Evolutionary conservation across 2,797 vertebrate genomes (phyloP).

Genomic region (Lepidocolaptes lacrymiger): DNA sequence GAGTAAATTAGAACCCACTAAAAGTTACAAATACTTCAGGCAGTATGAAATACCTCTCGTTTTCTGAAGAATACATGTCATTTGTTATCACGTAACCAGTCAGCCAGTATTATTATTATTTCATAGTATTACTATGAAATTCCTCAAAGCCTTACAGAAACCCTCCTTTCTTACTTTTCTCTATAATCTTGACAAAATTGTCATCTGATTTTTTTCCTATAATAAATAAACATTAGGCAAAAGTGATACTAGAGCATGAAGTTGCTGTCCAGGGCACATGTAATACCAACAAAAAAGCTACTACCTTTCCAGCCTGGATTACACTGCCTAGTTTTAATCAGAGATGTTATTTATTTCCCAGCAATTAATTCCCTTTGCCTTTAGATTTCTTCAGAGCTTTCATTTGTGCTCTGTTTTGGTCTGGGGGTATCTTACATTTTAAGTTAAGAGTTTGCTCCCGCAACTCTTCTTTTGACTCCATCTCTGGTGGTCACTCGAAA

Average conservation of each 20-base stretch:
- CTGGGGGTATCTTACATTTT: neutral
- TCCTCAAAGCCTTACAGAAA: neutral
- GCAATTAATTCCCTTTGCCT: neutral
- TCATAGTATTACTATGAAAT: too few relatives aligned
- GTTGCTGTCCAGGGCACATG: neutral
- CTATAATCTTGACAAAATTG: neutral
- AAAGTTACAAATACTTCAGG: neutral
- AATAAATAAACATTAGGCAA: neutral
- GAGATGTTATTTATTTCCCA: neutral
- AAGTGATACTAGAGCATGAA: neutral
- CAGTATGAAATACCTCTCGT: neutral
- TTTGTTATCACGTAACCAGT: neutral
- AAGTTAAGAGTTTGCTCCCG: neutral
- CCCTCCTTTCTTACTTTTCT: neutral
- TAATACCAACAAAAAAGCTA: neutral
- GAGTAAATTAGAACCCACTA: neutral
- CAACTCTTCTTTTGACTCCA: neutral
- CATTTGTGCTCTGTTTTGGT: neutral
- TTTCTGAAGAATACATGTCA: neutral
- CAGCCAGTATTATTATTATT: neutral
- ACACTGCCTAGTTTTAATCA: neutral
- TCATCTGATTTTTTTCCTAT: neutral
- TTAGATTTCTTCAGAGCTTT: neutral
- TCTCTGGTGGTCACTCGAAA: neutral
- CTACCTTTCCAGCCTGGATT: neutral